Evolutionary conservation across 2,113 vertebrate genomes (phyloP).

Genomic region (Manacus vitellinus): DNA sequence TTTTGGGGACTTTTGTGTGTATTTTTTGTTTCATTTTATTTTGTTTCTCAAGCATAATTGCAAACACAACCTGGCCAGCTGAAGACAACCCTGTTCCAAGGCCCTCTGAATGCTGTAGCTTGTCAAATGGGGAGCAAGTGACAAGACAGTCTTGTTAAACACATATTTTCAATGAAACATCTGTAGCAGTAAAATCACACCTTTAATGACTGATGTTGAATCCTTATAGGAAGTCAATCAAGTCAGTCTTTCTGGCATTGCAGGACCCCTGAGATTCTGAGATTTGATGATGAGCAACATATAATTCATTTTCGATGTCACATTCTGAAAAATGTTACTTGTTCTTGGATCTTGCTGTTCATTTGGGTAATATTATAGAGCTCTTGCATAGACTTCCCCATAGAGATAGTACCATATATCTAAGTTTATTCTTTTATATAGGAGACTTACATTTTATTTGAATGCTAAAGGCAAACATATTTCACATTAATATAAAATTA

Average conservation of each 20-base stretch:
- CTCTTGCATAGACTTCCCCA: background rate
- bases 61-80: background rate
- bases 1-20: background rate
- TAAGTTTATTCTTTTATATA: background rate
- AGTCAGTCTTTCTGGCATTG: background rate
- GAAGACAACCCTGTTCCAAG: background rate
- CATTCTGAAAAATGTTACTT: background rate
- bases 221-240: background rate
- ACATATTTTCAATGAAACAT: fast-evolving
- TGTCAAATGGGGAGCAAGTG: background rate
- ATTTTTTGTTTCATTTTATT: background rate
- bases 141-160: background rate
- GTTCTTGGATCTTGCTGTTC: background rate
- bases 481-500: background rate
- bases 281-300: background rate
- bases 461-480: background rate
- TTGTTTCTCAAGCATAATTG: background rate
- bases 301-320: background rate
- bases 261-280: background rate
- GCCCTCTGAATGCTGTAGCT: background rate
- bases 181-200: background rate
- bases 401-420: background rate
- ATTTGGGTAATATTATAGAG: background rate
- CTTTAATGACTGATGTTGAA: background rate
- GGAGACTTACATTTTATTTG: background rate